phyloP scores from a whole-genome alignment of 1,140 invertebrate genomes.

The Semibalanus balanoides region DNA sequence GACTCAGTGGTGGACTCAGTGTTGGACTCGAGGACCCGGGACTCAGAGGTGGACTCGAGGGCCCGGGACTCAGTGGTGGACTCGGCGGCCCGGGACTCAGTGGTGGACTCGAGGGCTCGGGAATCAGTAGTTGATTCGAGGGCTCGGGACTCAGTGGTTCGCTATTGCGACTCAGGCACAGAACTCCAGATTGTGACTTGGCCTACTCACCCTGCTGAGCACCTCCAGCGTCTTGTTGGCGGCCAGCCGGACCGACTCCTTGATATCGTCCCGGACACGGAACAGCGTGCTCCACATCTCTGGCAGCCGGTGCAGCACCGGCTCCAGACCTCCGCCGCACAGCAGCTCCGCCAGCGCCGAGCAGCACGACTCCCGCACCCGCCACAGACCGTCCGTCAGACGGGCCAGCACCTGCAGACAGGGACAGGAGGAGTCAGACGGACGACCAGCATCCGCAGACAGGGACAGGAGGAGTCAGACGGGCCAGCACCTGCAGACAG shows the following conservation, averaged over 20 bases:
- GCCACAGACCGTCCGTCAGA: conserved; percentile 67
- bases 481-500: not conserved
- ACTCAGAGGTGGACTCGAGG: no score
- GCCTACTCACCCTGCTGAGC: conserved; percentile 54
- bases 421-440: no score
- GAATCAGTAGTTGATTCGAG: no score
- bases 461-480: no score
- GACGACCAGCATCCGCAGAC: not conserved
- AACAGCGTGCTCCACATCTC: conserved; percentile 71
- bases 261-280: conserved; percentile 83
- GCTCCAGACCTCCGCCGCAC: conserved; percentile 39
- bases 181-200: no score
- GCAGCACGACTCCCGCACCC: conserved; percentile 79
- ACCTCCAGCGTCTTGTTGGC: conserved; percentile 59
- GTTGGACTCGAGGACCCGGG: no score
- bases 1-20: no score
- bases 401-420: conserved; percentile 38
- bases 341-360: conserved; percentile 69
- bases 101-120: no score
- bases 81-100: no score
- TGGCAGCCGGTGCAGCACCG: conserved; percentile 39
- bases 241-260: conserved; percentile 66
- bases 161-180: no score
- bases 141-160: no score
- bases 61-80: no score